A percentile compares a stretch with the other conserved stretches of the same genome.
Evolutionary conservation across 2,888 invertebrate species (phyloP).

Genomic region (Ochropleura leucogaster): DNA sequence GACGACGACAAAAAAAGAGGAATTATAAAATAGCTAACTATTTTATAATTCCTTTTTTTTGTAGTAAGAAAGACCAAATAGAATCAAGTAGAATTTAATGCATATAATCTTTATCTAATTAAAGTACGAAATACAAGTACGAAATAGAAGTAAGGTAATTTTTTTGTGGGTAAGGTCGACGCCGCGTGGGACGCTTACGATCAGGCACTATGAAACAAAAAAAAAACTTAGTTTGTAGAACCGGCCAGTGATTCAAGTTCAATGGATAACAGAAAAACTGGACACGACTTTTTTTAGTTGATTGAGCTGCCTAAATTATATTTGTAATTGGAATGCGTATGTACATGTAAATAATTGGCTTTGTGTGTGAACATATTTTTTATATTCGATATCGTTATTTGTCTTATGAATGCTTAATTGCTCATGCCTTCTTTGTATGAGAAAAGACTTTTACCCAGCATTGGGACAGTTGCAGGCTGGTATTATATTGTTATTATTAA

Average conservation of each 20-base stretch:
- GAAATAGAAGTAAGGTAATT: slow-evolving; percentile 6
- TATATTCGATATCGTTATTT: too few relatives aligned
- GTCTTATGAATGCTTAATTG: too few relatives aligned
- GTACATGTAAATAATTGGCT: slow-evolving; percentile 3
- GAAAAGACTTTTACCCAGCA: too few relatives aligned
- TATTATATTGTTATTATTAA: too few relatives aligned
- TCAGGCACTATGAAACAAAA: neutral
- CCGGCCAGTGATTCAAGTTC: slow-evolving; percentile 26
- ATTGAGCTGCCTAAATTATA: slow-evolving; percentile 5
- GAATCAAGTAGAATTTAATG: neutral
- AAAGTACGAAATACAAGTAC: too few relatives aligned
- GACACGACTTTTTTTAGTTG: slow-evolving; percentile 7
- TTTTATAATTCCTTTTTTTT: too few relatives aligned
- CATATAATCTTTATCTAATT: too few relatives aligned
- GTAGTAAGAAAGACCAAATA: neutral
- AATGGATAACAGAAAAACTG: slow-evolving; percentile 8
- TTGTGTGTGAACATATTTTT: neutral
- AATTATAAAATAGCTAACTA: neutral
- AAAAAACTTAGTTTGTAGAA: slow-evolving; percentile 27
- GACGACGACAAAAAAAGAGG: neutral
- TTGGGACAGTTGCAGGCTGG: too few relatives aligned
- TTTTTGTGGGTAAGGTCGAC: neutral
- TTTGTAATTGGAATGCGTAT: slow-evolving; percentile 4
- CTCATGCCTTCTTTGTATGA: too few relatives aligned
- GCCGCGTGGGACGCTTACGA: slow-evolving; percentile 29